phyloP scores from a whole-genome alignment of 2,888 invertebrate genomes.

The Rhyacophila evoluta region DNA sequence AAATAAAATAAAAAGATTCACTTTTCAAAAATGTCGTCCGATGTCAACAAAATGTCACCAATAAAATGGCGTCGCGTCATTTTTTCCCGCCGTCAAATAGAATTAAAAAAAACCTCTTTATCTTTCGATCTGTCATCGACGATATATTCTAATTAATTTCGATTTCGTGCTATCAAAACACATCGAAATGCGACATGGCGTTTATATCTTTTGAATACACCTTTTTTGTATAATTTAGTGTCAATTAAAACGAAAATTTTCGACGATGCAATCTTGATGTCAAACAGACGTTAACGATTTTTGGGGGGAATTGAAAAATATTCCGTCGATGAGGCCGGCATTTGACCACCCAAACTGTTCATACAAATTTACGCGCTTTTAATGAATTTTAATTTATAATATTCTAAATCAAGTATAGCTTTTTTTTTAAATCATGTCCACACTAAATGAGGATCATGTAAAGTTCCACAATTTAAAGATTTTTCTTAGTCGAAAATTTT shows the following conservation, averaged over 20 bases:
- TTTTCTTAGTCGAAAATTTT: too few relatives aligned
- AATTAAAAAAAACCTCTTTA: slow-evolving; percentile 12
- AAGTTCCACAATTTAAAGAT: too few relatives aligned
- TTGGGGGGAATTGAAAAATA: not conserved
- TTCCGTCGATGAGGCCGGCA: not conserved
- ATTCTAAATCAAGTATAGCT: too few relatives aligned
- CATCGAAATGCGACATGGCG: slow-evolving; percentile 7
- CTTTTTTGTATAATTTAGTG: slow-evolving; percentile 8
- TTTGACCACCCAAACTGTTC: not conserved
- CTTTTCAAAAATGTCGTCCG: not conserved
- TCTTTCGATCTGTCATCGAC: slow-evolving; percentile 1
- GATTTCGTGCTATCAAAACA: slow-evolving; percentile 22
- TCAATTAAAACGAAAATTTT: slow-evolving; percentile 6
- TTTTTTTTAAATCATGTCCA: too few relatives aligned
- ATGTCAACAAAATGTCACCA: not conserved
- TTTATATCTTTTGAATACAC: not conserved
- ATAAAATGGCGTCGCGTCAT: not conserved
- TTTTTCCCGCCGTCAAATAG: not conserved
- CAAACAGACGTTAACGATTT: not conserved
- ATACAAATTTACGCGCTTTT: not conserved
- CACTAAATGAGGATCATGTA: too few relatives aligned
- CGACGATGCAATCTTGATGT: not conserved
- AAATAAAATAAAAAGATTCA: not conserved
- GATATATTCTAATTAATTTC: slow-evolving; percentile 22
- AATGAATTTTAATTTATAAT: not conserved